Base-by-base conservation (phyloP, 2,113 vertebrate genomes). In the Tringa solitaria region DNA sequence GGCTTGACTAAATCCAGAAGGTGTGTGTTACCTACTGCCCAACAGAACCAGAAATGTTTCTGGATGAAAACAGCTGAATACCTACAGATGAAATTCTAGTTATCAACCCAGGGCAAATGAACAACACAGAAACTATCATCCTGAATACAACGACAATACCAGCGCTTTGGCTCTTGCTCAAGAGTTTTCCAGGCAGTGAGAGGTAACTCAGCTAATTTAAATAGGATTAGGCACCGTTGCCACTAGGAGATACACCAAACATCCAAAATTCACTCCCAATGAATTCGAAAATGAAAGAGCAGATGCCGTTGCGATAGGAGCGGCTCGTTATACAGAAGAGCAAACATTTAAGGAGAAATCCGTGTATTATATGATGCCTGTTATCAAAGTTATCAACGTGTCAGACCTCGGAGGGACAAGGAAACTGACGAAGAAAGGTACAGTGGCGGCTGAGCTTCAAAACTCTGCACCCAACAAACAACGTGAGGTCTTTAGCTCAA, bases 71-170 rank as follows among this genome's bases (percentile, higher is more conserved):
- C 5, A 2, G 33, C 35, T 26, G 1, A 65, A 4, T 28, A 84
- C 7, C 1, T 33, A 54, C 14, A 79, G 14, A 82, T 2, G 37
- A 53, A 57, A 33, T 28, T 18, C 14, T 50, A 48, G 7, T 33
- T 51, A 72, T 41, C 39, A 48, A 28, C 2, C 1, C 28, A 20
- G 19, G 8, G 17, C 11, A 85, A 75, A 6, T 14, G 2, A 90
- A 80, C 28, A 28, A 13, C 1, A 0, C 19, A 74, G 33, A 85
- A 89, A 46, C 0, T 0, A 41, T 30, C 5, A 37, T n/a, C 59
- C 28, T n/a, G 41, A 65, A 41, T 8, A 82, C 14, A 35, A 43
- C 0, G 0, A 54, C 9, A 46, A 8, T 5, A 45, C 4, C 3
- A 14, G 13, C 4, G 13, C 22, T 92, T 43, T 43, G 8, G 43